These are phyloP conservation scores for Physeter macrocephalus DNA, from an alignment of 2,113 vertebrate genomes.

Conservation along the genomic window DNA sequence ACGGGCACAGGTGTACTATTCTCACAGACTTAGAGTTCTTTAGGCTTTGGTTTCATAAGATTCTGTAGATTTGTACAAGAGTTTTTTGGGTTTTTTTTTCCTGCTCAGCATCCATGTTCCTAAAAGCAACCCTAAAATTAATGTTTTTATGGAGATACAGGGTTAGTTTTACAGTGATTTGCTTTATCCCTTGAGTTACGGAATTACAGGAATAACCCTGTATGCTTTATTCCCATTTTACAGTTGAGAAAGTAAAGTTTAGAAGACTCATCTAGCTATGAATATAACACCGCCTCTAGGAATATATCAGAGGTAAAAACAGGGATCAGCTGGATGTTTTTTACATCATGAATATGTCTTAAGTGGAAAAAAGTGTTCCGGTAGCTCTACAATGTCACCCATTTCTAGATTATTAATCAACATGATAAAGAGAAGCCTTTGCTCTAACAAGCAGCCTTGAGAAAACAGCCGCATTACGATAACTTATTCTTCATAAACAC, in stretches of 20 bases:
- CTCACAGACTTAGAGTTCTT: not conserved
- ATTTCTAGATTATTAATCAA: not conserved
- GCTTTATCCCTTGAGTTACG: not conserved
- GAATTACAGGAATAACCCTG: no score
- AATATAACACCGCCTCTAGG: not conserved
- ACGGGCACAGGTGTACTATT: not conserved
- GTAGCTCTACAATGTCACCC: not conserved
- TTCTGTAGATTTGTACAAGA: not conserved
- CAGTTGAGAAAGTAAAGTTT: not conserved
- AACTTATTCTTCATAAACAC: not conserved
- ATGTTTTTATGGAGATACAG: not conserved
- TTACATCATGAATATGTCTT: not conserved
- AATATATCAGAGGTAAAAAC: not conserved
- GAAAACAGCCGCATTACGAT: no score
- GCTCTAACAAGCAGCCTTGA: not conserved
- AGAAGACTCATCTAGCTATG: not conserved
- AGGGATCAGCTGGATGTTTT: rapidly evolving
- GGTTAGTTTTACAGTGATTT: not conserved
- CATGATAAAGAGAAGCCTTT: not conserved
- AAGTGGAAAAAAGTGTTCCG: rapidly evolving
- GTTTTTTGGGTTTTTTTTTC: not conserved
- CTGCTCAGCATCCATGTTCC: not conserved
- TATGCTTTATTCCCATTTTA: not conserved
- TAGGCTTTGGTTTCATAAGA: not conserved
- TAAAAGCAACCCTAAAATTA: not conserved